These are phyloP conservation scores for Coilia nasus DNA, from an alignment of 2,797 vertebrate genomes.

Conservation along the genomic window DNA sequence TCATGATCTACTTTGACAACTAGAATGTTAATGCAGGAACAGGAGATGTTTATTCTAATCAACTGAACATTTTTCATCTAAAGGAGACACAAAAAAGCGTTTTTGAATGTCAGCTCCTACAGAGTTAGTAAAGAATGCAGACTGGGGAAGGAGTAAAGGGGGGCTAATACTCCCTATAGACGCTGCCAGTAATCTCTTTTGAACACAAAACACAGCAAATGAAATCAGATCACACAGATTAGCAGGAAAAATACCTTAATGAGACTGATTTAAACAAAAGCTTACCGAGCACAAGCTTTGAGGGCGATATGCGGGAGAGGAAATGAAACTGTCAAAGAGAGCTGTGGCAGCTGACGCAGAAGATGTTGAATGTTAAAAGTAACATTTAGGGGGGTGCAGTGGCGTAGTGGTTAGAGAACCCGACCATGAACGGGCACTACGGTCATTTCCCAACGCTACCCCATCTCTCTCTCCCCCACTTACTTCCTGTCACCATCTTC, in stretches of 20 bases:
- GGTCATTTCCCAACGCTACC: too few species aligned
- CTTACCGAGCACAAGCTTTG: not conserved
- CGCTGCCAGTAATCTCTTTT: not conserved
- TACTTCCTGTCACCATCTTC: too few species aligned
- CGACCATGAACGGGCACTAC: too few species aligned
- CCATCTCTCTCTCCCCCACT: too few species aligned
- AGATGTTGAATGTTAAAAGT: not conserved
- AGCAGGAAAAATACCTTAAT: not conserved
- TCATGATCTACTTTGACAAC: not conserved
- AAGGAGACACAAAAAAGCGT: not conserved
- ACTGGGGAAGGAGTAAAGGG: not conserved
- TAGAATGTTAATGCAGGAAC: not conserved
- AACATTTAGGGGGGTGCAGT: too few species aligned
- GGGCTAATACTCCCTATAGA: not conserved
- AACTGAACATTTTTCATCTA: not conserved
- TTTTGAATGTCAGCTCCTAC: not conserved
- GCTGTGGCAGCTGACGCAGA: not conserved
- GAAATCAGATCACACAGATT: not conserved
- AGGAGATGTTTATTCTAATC: not conserved
- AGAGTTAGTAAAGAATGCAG: not conserved
- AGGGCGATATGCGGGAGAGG: not conserved
- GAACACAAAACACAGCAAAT: not conserved
- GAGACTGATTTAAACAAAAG: not conserved
- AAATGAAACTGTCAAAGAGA: not conserved
- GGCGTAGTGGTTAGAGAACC: too few species aligned